phyloP scores from a whole-genome alignment of 2,113 vertebrate genomes.

The Xenopus borealis region DNA sequence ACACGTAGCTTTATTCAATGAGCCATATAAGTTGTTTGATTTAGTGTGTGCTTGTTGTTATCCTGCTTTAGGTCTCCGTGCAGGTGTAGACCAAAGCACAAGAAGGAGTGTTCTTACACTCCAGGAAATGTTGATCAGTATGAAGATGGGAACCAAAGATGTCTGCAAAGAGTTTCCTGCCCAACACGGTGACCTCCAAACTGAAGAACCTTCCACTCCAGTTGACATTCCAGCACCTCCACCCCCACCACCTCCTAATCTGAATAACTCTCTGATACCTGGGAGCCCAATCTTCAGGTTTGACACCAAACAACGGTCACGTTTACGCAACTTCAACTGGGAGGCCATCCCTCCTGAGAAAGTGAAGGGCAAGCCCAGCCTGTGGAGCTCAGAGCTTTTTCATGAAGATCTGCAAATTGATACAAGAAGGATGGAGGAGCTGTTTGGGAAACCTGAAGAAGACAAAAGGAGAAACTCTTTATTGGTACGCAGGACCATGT shows the following conservation, averaged over 20 bases:
- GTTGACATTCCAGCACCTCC: constrained; percentile 42
- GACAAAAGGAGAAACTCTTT: constrained; percentile 37
- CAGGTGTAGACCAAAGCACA: background rate
- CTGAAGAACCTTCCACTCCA: background rate
- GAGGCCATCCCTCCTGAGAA: constrained; percentile 68
- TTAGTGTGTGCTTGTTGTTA: constrained; percentile 10
- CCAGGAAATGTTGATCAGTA: constrained; percentile 64
- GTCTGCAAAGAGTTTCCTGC: constrained; percentile 57
- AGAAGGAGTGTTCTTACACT: background rate
- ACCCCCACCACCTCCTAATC: constrained; percentile 48
- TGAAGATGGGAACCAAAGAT: constrained; percentile 60
- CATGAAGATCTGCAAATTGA: constrained; percentile 65
- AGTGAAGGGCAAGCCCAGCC: constrained; percentile 69
- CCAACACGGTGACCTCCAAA: background rate
- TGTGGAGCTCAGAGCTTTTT: constrained; percentile 66
- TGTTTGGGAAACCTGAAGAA: constrained; percentile 69
- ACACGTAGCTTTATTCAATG: constrained; percentile 29
- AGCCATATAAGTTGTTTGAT: constrained; percentile 19
- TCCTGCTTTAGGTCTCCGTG: constrained; percentile 19
- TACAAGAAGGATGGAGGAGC: constrained; percentile 70
- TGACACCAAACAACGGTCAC: constrained; percentile 55
- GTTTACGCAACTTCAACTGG: constrained; percentile 76
- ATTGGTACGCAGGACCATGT: constrained; percentile 16
- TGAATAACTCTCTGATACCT: constrained; percentile 12
- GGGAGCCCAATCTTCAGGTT: constrained; percentile 51